Evolutionary conservation across 2,797 vertebrate species (phyloP), one percentile per base, ranked within the genome.

Genomic region (Emys orbicularis): DNA sequence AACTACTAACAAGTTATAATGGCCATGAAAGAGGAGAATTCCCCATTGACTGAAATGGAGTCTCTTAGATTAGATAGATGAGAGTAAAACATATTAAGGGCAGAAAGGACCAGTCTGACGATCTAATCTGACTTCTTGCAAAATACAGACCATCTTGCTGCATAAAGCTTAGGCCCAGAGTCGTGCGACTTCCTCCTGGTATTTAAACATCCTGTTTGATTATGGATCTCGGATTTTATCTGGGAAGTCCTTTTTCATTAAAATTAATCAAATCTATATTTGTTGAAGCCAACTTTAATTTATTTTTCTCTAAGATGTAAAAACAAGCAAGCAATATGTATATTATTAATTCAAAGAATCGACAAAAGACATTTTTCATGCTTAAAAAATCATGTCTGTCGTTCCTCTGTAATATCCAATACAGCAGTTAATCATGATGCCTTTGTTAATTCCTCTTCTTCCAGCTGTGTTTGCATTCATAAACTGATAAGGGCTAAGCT

Each of bases 241-340:
- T 47, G 1, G 92, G 94, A 25, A 89, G 90, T 83, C 56, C 82
- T 86, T 49, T 92, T 93, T 83, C 91, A 95, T 92, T 90, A 97
- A 89, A 97, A 96, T 92, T 95, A 88, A 96, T 96, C 95, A 97
- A 91, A 88, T 97, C 95, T 90, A 95, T 96, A 96, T 95, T 96
- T 96, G 90, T 65, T 89, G 83, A 95, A 95, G 96, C 92, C 92
- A 96, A 97, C 83, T 95, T 96, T 95, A 93, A 95, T 97, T 96
- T 94, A 95, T 97, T 96, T 95, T 96, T 94, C 91, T 86, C 49
- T 90, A 92, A 96, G 96, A 95, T 91, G 90, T 91, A 96, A 96
- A 79, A 96, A 94, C 95, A 96, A 97, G 88, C 94, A 97, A 97
- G 96, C 94, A 97, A 95, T 94, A 96, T 97, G 97, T 96, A 96